Percentiles rank a stretch among this genome's conserved stretches.
Conservation (phyloP, 2,888 invertebrate genomes). For the Anorthoa munda region DNA sequence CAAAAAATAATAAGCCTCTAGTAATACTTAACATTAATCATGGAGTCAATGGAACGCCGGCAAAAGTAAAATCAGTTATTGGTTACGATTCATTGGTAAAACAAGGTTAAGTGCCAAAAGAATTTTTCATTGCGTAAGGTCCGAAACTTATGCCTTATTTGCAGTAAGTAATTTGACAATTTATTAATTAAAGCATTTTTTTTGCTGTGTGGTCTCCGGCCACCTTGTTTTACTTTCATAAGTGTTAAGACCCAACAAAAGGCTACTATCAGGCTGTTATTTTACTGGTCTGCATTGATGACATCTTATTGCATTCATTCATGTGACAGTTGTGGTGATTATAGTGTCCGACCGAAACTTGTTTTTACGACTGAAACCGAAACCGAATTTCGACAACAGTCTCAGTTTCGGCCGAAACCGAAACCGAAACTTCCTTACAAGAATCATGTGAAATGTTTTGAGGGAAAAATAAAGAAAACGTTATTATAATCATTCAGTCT, state of each 20-base stretch:
- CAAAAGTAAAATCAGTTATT: conserved; percentile 58
- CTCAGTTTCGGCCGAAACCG: no score
- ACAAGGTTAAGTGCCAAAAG: conserved; percentile 49
- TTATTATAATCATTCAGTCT: no score
- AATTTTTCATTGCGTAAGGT: conserved; percentile 49
- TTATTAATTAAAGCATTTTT: conserved; percentile 39
- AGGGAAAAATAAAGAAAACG: no score
- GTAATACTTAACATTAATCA: conserved; percentile 52
- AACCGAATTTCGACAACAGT: no score
- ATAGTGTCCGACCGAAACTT: no score
- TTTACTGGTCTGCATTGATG: conserved; percentile 10
- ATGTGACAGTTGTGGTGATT: background rate
- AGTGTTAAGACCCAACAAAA: background rate
- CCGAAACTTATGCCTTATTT: conserved; percentile 43
- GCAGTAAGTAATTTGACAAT: conserved; percentile 49
- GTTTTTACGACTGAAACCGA: no score
- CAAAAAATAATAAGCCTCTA: conserved; percentile 45
- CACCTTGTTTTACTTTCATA: conserved; percentile 16
- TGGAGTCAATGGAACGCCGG: conserved; percentile 49
- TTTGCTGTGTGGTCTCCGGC: conserved; percentile 47
- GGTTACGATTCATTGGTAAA: conserved; percentile 46
- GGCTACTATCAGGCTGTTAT: conserved; percentile 1
- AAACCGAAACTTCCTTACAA: no score
- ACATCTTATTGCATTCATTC: background rate
- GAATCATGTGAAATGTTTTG: no score